Conservation (phyloP, 2,797 vertebrate species). For the Lutjanus campechanus region DNA sequence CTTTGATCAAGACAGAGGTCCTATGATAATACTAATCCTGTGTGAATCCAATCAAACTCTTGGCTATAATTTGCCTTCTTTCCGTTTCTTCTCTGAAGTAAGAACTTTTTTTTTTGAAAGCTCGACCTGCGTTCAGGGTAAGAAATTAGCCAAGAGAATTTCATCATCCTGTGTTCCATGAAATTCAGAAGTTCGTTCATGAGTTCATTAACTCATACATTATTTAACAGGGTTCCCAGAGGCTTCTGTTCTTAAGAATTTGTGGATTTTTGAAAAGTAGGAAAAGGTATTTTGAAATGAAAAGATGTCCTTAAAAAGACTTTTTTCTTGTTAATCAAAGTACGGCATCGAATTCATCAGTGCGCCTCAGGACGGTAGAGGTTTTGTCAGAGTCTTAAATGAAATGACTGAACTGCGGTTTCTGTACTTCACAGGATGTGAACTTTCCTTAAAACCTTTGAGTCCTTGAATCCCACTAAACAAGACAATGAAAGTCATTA, state of each 20-base stretch:
- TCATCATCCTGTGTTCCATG: background rate
- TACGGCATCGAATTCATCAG: background rate
- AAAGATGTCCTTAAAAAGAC: constrained; percentile 2
- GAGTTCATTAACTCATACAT: constrained; percentile 3
- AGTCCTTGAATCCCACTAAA: constrained; percentile 5
- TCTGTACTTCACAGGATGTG: background rate
- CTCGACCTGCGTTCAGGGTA: background rate
- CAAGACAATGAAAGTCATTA: constrained; percentile 8
- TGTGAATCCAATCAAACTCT: background rate
- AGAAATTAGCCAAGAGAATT: background rate
- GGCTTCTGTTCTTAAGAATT: background rate
- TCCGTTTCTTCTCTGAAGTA: background rate
- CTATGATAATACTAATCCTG: background rate
- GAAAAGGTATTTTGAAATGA: background rate
- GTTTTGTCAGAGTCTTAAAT: constrained; percentile 7
- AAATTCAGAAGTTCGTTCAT: background rate
- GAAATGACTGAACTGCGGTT: background rate
- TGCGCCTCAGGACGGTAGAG: background rate
- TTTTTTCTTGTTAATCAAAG: constrained; percentile 5
- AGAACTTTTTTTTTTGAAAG: background rate
- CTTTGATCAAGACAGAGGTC: constrained; percentile 22
- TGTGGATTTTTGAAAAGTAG: background rate
- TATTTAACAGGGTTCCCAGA: constrained; percentile 8
- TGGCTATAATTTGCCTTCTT: constrained; percentile 2
- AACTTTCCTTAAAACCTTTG: background rate